Conservation (phyloP, 2,113 vertebrate species). For the Cyrtonyx montezumae region DNA sequence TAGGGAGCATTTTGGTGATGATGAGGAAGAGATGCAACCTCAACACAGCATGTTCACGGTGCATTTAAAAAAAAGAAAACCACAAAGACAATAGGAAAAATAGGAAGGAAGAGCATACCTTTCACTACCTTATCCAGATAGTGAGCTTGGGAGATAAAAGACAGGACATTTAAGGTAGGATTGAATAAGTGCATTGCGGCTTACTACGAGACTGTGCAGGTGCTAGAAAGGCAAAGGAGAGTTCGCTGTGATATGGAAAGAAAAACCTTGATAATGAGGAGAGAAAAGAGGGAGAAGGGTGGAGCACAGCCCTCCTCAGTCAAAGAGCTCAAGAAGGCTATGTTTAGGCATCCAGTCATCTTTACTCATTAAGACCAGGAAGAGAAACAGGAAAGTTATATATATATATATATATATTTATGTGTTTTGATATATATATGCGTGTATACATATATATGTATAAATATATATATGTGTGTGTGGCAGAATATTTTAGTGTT, state of each 20-base stretch:
- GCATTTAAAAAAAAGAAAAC: constrained; percentile 56
- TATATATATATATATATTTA: neutral
- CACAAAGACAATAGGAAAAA: constrained; percentile 82
- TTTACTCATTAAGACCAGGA: constrained; percentile 24
- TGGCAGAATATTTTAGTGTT: neutral
- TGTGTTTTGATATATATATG: neutral
- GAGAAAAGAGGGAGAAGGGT: constrained; percentile 44
- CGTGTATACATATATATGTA: neutral
- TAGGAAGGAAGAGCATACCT: constrained; percentile 97
- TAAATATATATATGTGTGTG: neutral
- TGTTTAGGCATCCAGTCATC: constrained; percentile 36
- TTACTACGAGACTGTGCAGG: constrained; percentile 76
- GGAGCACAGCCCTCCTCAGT: constrained; percentile 61
- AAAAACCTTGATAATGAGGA: constrained; percentile 71
- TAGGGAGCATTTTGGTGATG: constrained; percentile 43
- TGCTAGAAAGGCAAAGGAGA: constrained; percentile 64
- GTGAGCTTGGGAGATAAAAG: constrained; percentile 99
- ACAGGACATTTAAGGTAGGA: constrained; percentile 97
- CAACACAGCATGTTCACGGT: constrained; percentile 60
- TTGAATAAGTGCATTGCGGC: constrained; percentile 79
- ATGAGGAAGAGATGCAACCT: constrained; percentile 58
- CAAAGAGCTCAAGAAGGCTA: constrained; percentile 24
- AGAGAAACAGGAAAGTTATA: constrained; percentile 31
- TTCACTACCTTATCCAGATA: constrained; percentile 99
- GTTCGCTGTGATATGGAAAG: constrained; percentile 10